Evolutionary conservation across 1,140 invertebrate genomes (phyloP), one percentile per base, ranked within the genome.

Genomic region (Anadara kagoshimensis): DNA sequence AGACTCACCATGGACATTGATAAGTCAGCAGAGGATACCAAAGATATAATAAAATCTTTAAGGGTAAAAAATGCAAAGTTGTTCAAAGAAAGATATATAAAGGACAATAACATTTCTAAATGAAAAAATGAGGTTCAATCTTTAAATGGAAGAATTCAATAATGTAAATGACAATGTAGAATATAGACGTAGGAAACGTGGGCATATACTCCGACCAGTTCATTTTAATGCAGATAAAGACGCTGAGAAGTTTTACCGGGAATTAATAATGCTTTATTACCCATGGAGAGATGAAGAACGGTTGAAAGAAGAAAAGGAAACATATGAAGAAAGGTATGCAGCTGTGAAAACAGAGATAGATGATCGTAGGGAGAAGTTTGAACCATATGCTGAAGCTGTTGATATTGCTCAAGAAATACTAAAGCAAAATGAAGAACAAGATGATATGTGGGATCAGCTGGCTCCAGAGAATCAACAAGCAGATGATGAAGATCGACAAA

Each of bases 191-290:
- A 56, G 62, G 36, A 18, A 65, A 58, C 26, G 0, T 22, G 16
- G 11, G n/a, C 49, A 26, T 22, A 45, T 75, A 14, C 66, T 75
- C 5, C 61, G 76, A 44, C 62, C 63, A 75, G 76, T 70, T 18
- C 22, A 54, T 22, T 78, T 58, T 53, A 65, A 70, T n/a, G 20
- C 63, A 29, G 18, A 20, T 20, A 54, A 20, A 5, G 67, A 78
- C n/a, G 44, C 58, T n/a, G 71, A 75, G 58, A 61, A 75, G 8
- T 69, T 62, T 62, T 78, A 70, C 53, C 22, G 76, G 43, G 76
- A 78, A 75, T 29, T 63, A 24, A 22, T 66, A 24, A 36, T 78
- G 24, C 58, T 75, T 18, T 78, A 53, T 63, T 22, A 61, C 53
- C 67, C 63, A 5, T 78, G 61, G 73, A 74, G 66, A 75, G 43